Evolutionary conservation across 2,113 vertebrate genomes (phyloP).

Genomic region (Coptodon bakossiorum): DNA sequence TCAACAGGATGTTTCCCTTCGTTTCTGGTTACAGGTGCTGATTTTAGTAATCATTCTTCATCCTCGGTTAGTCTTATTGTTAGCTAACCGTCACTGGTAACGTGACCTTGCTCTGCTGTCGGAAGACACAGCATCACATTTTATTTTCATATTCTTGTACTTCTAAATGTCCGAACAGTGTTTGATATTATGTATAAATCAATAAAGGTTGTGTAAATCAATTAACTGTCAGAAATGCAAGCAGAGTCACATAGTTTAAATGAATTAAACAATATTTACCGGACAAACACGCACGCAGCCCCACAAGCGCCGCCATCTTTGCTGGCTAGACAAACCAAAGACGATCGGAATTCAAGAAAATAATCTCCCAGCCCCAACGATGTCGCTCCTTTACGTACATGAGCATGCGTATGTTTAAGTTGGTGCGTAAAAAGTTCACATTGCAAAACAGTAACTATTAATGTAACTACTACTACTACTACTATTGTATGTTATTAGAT

Average conservation of each 20-base stretch:
- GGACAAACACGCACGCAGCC: conserved; percentile 68
- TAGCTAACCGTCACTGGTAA: conserved; percentile 32
- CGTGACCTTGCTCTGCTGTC: conserved; percentile 56
- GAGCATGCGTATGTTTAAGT: neutral
- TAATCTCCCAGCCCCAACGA: fast-evolving
- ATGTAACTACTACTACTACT: neutral
- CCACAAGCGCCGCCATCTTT: conserved; percentile 75
- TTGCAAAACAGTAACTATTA: neutral
- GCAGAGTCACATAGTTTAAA: fast-evolving
- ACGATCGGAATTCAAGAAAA: neutral
- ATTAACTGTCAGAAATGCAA: neutral
- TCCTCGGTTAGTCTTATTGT: neutral
- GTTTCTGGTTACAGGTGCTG: fast-evolving
- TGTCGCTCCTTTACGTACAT: neutral
- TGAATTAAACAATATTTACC: conserved; percentile 53
- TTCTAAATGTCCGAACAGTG: neutral
- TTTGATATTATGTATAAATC: neutral
- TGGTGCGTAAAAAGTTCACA: neutral
- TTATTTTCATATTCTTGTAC: neutral
- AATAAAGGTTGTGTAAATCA: fast-evolving
- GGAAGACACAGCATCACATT: neutral
- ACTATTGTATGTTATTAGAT: neutral
- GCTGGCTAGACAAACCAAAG: conserved; percentile 17
- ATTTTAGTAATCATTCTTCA: neutral
- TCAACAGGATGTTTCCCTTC: fast-evolving